Base-by-base conservation (phyloP, 2,888 invertebrate genomes). In the Rhopalosiphum nymphaeae region DNA sequence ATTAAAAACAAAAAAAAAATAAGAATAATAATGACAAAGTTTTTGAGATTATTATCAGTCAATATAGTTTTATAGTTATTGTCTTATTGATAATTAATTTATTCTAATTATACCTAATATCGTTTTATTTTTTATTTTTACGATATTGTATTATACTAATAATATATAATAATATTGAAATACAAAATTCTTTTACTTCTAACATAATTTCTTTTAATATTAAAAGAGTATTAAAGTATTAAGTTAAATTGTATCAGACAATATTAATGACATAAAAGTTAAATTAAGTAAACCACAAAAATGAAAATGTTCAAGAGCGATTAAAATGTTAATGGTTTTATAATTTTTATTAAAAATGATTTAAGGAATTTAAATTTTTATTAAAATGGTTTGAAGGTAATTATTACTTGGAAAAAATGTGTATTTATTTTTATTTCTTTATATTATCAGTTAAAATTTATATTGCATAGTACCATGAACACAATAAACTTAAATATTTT, bases 41-140 rank as follows among this genome's bases (percentile, higher is more conserved):
- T 87, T 91, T 87, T 10, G 36, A 49, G 86, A 92, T 92, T 87
- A 87, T 61, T 61, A 87, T 92, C 86, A 61, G 36, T 42, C 87
- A 42, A 87, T 91, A 86, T 57, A n/a, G 85, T 49, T 49, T 11
- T 49, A 49, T 49, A 11, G 49, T 49, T 53, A 53, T 53, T 53
- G 0, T 16, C 44, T 46, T 46, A 61, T 91, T 86, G 57, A 85
- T 86, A 61, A 57, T 46, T 86, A 57, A 78, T 25, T 78, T 36
- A 78, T 78, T 67, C 10, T 1, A 36, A 67, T n/a, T n/a, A 36
- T n/a, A 67, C n/a, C 9, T n/a, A n/a, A 4, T 29, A 44, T 26
- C 25, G n/a, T 85, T 53, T 56, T 56, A 2, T 46, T 36, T 53
- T 67, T 91, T 49, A 11, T 4, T 78, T 26, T 36, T 13, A 7